These are phyloP conservation scores for Salpingus planirostris DNA, from an alignment of 2,888 invertebrate genomes.

Conservation along the genomic window DNA sequence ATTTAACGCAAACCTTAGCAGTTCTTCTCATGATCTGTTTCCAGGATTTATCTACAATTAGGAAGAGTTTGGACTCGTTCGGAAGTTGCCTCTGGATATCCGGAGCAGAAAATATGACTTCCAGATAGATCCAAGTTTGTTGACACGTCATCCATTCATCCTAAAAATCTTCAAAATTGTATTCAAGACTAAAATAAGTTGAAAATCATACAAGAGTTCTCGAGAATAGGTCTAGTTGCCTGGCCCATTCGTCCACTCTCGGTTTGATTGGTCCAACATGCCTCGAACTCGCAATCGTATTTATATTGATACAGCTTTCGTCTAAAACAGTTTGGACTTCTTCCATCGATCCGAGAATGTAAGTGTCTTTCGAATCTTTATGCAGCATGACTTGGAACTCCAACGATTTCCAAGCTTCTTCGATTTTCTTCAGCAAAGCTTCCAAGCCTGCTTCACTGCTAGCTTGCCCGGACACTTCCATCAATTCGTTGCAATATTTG, in stretches of 20 bases:
- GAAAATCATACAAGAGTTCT: slow-evolving; percentile 63
- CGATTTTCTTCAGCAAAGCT: slow-evolving; percentile 70
- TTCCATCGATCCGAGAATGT: slow-evolving; percentile 73
- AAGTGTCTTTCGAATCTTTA: slow-evolving; percentile 77
- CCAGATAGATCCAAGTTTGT: slow-evolving; percentile 89
- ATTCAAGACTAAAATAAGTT: not conserved
- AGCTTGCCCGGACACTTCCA: slow-evolving; percentile 81
- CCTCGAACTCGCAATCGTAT: slow-evolving; percentile 78
- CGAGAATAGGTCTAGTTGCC: slow-evolving; percentile 66
- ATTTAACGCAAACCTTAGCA: slow-evolving; percentile 50
- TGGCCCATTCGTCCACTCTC: slow-evolving; percentile 75
- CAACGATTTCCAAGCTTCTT: slow-evolving; percentile 72
- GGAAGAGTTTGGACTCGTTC: slow-evolving; percentile 79
- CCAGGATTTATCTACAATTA: slow-evolving; percentile 80
- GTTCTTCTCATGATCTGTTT: slow-evolving; percentile 80
- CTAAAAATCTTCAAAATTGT: slow-evolving; percentile 39
- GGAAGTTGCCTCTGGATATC: slow-evolving; percentile 91
- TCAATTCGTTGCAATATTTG: slow-evolving; percentile 60
- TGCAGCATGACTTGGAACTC: slow-evolving; percentile 70
- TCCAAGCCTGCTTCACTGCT: slow-evolving; percentile 82
- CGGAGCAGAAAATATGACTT: slow-evolving; percentile 89
- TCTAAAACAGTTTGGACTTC: slow-evolving; percentile 75
- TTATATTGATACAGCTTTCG: slow-evolving; percentile 78
- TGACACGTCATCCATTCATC: slow-evolving; percentile 87
- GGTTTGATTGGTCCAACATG: slow-evolving; percentile 77